Evolutionary conservation across 2,888 invertebrate species (phyloP).

Genomic region (Tenthredo livida): DNA sequence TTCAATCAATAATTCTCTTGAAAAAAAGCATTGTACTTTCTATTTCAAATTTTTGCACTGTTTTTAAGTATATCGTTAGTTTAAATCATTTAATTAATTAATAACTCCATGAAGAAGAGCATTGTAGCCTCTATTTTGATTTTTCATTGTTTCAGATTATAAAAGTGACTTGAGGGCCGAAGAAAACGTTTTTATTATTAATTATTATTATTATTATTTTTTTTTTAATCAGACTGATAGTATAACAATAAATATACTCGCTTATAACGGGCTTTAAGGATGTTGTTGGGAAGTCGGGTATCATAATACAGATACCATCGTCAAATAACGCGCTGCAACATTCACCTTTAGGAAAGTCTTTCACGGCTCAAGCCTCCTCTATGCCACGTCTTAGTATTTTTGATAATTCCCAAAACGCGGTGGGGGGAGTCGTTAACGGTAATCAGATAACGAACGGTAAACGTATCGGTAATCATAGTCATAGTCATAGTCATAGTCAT

Average conservation of each 20-base stretch:
- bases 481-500: too few species aligned
- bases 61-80: too few species aligned
- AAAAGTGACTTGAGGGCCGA: too few species aligned
- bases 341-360: slow-evolving; percentile 66
- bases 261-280: slow-evolving; percentile 68
- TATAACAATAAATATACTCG: slow-evolving; percentile 70
- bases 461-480: slow-evolving; percentile 65
- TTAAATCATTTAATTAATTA: too few species aligned
- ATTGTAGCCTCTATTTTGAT: too few species aligned
- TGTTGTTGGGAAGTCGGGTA: slow-evolving; percentile 64
- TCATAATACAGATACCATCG: slow-evolving; percentile 70
- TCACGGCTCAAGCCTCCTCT: slow-evolving; percentile 57
- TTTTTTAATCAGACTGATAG: slow-evolving; percentile 68
- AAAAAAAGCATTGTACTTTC: too few species aligned
- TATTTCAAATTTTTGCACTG: too few species aligned
- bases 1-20: too few species aligned
- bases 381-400: slow-evolving; percentile 70
- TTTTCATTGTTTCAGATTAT: too few species aligned
- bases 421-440: not conserved
- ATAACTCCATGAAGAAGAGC: too few species aligned
- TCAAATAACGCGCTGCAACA: slow-evolving; percentile 58
- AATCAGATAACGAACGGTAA: slow-evolving; percentile 70
- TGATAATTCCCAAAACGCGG: slow-evolving; percentile 61
- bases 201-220: too few species aligned
- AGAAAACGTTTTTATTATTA: too few species aligned